Conservation (phyloP, 2,888 invertebrate genomes). For the Chrysina gloriosa region DNA sequence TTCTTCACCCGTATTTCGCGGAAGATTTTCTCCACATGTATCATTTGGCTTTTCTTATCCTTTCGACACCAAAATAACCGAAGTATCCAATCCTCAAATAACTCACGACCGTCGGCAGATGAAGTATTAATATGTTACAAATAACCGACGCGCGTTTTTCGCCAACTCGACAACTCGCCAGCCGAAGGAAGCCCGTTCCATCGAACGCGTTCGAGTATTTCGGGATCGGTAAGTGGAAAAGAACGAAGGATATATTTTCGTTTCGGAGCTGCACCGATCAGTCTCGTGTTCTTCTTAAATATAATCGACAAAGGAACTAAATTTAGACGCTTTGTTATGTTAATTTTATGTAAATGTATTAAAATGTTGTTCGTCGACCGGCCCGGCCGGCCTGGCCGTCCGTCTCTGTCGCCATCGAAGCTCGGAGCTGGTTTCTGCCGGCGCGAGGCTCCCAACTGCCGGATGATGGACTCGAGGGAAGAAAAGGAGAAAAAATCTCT, state of each 20-base stretch:
- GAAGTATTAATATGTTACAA: no score
- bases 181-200: no score
- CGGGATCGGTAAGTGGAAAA: no score
- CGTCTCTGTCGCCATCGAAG: background rate
- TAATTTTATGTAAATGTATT: conserved; percentile 44
- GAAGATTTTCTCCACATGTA: no score
- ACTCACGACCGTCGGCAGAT: no score
- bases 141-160: no score
- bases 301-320: conserved; percentile 44
- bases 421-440: background rate
- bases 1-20: no score
- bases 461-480: conserved; percentile 1
- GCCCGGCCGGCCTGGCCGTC: background rate
- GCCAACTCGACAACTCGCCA: no score
- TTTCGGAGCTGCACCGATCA: conserved; percentile 27
- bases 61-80: no score
- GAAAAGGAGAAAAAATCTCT: conserved; percentile 7
- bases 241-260: conserved; percentile 29
- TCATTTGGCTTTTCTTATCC: no score
- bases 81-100: no score
- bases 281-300: conserved; percentile 30
- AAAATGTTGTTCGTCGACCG: conserved; percentile 34
- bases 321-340: conserved; percentile 43
- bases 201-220: no score
- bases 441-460: background rate